Evolutionary conservation across 2,888 invertebrate genomes (phyloP), one percentile per base, ranked within the genome.

Genomic region (Synergus itoensis): DNA sequence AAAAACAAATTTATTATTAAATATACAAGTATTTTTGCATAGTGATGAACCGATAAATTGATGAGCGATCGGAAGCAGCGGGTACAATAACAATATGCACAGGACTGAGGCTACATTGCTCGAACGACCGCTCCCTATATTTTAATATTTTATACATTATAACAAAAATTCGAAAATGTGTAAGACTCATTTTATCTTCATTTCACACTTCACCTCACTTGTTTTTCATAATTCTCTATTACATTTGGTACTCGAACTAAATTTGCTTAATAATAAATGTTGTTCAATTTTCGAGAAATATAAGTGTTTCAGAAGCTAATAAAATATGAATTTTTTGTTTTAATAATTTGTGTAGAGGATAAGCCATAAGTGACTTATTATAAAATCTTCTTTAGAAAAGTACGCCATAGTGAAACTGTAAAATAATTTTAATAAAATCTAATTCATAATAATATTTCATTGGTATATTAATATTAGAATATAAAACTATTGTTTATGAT

Each of bases 1-100:
- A 57, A 80, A 82, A 82, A 82, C 80, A 82, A 82, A 75, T 82
- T 80, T 82, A 82, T 82, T 82, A 67, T 73, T 82, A 80, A 78
- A 80, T 77, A 57, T 80, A 77, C 77, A 80, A 78, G 79, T 76
- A 82, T 48, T 77, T 82, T 77, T 67, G 80, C 77, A 40, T 75
- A 80, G 76, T 65, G 28, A 78, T 77, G 77, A 80, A 82, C 78
- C 78, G 78, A 65, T 78, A 78, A 78, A 75, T 81, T 69, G 57
- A 79, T 78, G 76, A 81, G 57, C 64, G 73, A 45, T 78, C 65
- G 77, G 77, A 81, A 79, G 69, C 40, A 65, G 36, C 76, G 73
- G 60, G 60, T 45, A 43, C 43, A 65, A 73, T 65, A 77, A 57
- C 57, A 73, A 14, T 12, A 62, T 69, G 45, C 45, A 65, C 62